Evolutionary conservation across 2,797 vertebrate genomes (phyloP).

Genomic region (Pangasius djambal): DNA sequence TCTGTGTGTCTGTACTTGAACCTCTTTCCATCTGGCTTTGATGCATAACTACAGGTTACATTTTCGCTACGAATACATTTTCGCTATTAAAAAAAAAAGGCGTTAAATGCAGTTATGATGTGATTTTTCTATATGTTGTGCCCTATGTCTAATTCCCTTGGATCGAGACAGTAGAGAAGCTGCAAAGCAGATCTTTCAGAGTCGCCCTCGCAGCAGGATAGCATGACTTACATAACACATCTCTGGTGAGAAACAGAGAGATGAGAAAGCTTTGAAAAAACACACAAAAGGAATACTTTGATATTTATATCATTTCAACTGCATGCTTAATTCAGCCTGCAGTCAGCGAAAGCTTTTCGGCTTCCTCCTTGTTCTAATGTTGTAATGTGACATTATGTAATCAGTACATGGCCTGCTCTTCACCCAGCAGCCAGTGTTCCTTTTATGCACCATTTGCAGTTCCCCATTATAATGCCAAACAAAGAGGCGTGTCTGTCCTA

Average conservation of each 20-base stretch:
- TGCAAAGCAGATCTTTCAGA: constrained; percentile 54
- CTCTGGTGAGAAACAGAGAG: constrained; percentile 61
- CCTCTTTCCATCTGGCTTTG: background rate
- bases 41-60: background rate
- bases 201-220: constrained; percentile 39
- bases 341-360: constrained; percentile 53
- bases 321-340: constrained; percentile 64
- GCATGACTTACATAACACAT: constrained; percentile 39
- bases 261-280: constrained; percentile 69
- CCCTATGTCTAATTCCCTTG: background rate
- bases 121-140: background rate
- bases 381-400: constrained; percentile 48
- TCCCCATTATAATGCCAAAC: background rate
- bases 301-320: constrained; percentile 68
- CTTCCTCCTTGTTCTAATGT: constrained; percentile 32
- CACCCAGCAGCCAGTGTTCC: constrained; percentile 18
- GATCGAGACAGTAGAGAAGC: constrained; percentile 5
- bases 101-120: background rate
- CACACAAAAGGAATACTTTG: constrained; percentile 69
- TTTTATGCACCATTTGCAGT: constrained; percentile 35
- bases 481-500: background rate
- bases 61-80: background rate
- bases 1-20: background rate
- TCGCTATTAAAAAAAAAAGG: background rate
- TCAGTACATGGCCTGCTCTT: constrained; percentile 34